Evolutionary conservation across 2,797 vertebrate species (phyloP).

Genomic region (Peromyscus aztecus): DNA sequence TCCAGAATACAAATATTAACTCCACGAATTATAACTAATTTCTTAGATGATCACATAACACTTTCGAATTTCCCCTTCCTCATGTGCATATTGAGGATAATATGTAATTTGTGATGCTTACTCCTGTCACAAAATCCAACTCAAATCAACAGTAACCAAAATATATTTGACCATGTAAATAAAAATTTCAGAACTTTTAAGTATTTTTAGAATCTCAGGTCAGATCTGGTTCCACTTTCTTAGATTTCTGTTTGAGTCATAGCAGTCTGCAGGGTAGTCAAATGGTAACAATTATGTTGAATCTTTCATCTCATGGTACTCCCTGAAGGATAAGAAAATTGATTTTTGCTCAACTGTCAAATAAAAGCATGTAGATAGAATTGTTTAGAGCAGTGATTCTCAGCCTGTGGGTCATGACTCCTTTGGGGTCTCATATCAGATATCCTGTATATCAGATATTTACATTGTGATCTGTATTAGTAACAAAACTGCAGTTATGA

Average conservation of each 20-base stretch:
- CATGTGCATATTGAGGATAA: background rate
- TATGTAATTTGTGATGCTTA: background rate
- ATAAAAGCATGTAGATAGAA: background rate
- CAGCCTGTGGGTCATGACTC: background rate
- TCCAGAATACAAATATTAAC: background rate
- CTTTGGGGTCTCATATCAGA: background rate
- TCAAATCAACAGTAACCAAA: background rate
- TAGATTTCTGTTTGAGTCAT: background rate
- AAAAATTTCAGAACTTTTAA: background rate
- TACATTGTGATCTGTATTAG: background rate
- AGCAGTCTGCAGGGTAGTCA: background rate
- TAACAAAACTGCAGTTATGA: background rate
- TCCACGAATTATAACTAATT: constrained; percentile 6
- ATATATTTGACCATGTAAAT: background rate
- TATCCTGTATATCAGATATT: background rate
- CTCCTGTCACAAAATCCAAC: background rate
- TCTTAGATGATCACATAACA: background rate
- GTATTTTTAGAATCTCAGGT: background rate
- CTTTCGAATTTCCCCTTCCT: constrained; percentile 14
- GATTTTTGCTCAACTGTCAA: background rate
- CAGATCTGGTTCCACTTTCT: background rate
- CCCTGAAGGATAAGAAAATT: background rate
- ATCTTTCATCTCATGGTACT: background rate
- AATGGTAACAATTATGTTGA: background rate
- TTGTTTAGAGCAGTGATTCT: background rate